These are phyloP conservation scores for Tholera decimalis DNA, from an alignment of 2,888 invertebrate genomes.

Conservation along the genomic window DNA sequence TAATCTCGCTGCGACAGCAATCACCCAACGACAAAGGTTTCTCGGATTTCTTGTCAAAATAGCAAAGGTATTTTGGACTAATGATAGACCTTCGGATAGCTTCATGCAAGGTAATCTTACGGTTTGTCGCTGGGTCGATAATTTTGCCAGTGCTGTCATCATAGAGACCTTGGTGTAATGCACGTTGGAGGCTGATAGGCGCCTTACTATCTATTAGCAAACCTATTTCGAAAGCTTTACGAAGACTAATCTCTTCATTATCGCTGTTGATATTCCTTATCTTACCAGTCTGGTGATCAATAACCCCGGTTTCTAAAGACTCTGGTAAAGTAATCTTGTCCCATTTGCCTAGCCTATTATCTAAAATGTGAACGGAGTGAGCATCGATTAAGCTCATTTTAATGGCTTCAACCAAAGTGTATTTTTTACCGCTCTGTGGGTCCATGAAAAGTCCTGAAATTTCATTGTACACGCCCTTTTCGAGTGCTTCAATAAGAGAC, in stretches of 20 bases:
- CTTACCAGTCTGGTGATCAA: conserved; percentile 94
- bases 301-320: conserved; percentile 94
- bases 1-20: conserved; percentile 95
- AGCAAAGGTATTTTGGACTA: conserved; percentile 95
- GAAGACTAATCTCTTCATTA: conserved; percentile 93
- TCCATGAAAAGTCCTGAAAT: conserved; percentile 96
- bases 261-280: conserved; percentile 93
- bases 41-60: conserved; percentile 95
- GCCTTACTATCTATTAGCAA: conserved; percentile 95
- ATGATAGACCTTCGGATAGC: conserved; percentile 95
- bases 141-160: conserved; percentile 96
- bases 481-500: conserved; percentile 95
- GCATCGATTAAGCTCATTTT: conserved; percentile 95
- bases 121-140: conserved; percentile 95
- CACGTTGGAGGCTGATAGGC: conserved; percentile 95
- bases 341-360: conserved; percentile 94
- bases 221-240: conserved; percentile 95
- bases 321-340: conserved; percentile 95
- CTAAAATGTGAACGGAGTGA: conserved; percentile 96
- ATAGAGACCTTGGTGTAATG: conserved; percentile 96
- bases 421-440: conserved; percentile 94
- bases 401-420: conserved; percentile 96
- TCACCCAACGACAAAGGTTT: conserved; percentile 94
- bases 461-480: conserved; percentile 95
- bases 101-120: conserved; percentile 96